Percentiles rank a stretch among this genome's conserved stretches.
Evolutionary conservation across 2,113 vertebrate genomes (phyloP).

Genomic region (Notiomystis cincta): DNA sequence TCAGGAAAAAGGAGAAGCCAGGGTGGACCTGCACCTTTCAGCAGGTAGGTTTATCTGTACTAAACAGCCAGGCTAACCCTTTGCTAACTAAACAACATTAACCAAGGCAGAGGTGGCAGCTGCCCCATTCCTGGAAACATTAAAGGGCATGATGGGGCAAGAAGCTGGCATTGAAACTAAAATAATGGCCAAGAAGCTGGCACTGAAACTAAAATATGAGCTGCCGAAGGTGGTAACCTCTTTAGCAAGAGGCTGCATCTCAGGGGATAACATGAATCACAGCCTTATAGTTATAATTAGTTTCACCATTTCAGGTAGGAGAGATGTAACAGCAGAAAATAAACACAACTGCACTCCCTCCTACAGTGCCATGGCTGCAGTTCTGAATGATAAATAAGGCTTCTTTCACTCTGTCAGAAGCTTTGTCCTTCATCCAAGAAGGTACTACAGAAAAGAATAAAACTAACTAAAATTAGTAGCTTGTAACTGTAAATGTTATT

Average conservation of each 20-base stretch:
- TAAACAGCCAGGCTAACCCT: background rate
- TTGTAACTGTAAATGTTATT: background rate
- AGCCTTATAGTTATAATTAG: background rate
- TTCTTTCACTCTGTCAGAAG: background rate
- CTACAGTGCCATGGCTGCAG: background rate
- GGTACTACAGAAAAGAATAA: background rate
- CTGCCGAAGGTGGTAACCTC: background rate
- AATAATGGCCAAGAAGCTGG: background rate
- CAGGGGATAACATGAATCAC: background rate
- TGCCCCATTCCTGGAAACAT: background rate
- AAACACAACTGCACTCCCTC: background rate
- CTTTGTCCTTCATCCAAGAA: background rate
- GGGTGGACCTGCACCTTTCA: background rate
- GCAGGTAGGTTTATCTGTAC: background rate
- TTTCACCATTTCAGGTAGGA: background rate
- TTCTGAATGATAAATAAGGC: background rate
- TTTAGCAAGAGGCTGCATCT: background rate
- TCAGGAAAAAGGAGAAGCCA: background rate
- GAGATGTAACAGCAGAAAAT: background rate
- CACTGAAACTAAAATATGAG: background rate
- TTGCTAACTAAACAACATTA: fast-evolving
- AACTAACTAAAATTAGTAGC: background rate
- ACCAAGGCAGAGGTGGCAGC: background rate
- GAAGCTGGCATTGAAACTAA: background rate
- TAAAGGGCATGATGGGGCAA: background rate